Base-by-base conservation (phyloP, 1,140 invertebrate genomes). In the Armadillidium nasatum region DNA sequence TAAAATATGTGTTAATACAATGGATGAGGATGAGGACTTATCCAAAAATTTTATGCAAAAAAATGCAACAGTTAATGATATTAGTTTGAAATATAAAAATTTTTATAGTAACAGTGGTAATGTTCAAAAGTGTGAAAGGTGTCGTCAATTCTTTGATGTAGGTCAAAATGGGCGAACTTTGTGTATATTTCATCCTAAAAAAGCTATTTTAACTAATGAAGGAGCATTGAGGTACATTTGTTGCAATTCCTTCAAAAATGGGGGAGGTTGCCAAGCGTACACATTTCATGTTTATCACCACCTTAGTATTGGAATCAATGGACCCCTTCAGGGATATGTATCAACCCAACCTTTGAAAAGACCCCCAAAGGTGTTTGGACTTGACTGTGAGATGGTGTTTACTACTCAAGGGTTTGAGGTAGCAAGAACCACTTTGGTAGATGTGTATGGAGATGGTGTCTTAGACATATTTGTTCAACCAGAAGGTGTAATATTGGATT, bases 341-440 rank as follows among this genome's bases (percentile, higher is more conserved):
- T 19, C 19, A 44, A 72, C 71, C 9, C 71, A 13, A 19, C 71
- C 23, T 11, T 13, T 11, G 9, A 33, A 72, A 44, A 19, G 71
- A 13, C 11, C 10, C 3, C 71, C 71, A 13, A 44, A 13, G 9
- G 43, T 72, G 10, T 72, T 44, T 45, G 71, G 23, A 44, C 19
- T 72, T 19, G 71, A 72, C 19, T 72, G 71, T 45, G 71, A 72
- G 43, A 72, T 72, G 71, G 21, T 72, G 10, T 44, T 44, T 43
- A 72, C 71, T 13, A 44, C 7, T 13, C 22, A 15, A 10, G 71
- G 71, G 19, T 72, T 72, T 45, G 71, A 72, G 19, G 23, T 72
- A 13, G 71, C 43, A 13, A 19, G 71, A 11, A 19, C 46, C 9
- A 72, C 21, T 2, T 10, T 72, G n/a, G 71, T 72, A 1, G 44